Conservation (phyloP, 2,113 vertebrate genomes). For the Micronisus gabar region DNA sequence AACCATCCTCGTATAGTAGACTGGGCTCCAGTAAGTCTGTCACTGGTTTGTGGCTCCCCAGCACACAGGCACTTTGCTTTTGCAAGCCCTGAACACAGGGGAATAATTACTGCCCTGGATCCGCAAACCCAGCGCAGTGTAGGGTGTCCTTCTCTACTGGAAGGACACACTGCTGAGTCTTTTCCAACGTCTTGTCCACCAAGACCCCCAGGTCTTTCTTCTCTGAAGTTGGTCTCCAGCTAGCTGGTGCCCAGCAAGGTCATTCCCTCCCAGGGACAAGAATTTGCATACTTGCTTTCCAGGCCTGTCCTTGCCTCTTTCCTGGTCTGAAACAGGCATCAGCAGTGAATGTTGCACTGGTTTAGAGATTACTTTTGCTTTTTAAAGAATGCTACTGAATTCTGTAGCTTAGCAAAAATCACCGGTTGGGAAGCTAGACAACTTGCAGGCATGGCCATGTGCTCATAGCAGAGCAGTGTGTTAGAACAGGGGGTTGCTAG, state of each 20-base stretch:
- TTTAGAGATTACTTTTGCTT: not conserved
- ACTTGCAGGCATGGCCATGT: not conserved
- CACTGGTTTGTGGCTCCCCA: not conserved
- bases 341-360: not conserved
- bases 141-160: not conserved
- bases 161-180: not conserved
- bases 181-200: not conserved
- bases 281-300: not conserved
- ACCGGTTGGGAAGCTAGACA: fast-evolving
- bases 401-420: not conserved
- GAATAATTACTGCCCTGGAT: not conserved
- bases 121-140: not conserved
- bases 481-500: not conserved
- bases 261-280: not conserved
- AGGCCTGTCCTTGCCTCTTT: not conserved
- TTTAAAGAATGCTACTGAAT: not conserved
- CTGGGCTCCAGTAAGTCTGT: not conserved
- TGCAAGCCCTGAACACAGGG: not conserved
- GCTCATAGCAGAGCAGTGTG: not conserved
- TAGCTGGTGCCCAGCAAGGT: not conserved
- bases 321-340: not conserved
- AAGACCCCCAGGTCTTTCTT: not conserved
- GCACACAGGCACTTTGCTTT: not conserved
- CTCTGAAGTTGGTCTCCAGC: not conserved
- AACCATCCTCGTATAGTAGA: not conserved